These are phyloP conservation scores for Melanargia galathea DNA, from an alignment of 2,888 invertebrate species.

Conservation along the genomic window DNA sequence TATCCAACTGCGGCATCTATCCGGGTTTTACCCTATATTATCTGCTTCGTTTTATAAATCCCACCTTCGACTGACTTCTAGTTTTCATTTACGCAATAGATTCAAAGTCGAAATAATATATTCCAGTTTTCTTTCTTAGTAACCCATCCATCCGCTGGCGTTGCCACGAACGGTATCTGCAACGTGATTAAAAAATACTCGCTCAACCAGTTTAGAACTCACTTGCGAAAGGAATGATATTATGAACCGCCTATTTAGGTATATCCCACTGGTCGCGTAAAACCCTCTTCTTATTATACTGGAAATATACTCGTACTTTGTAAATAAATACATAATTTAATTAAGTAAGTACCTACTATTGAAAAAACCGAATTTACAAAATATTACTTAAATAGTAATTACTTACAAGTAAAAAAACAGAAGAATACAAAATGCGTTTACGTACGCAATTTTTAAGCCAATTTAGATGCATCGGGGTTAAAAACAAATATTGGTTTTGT, in stretches of 20 bases:
- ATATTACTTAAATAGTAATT: no score
- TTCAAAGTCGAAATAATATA: not conserved
- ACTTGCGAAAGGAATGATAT: conserved; percentile 19
- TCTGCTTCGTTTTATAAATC: no score
- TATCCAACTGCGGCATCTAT: no score
- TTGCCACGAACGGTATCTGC: conserved; percentile 20
- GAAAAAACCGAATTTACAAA: no score
- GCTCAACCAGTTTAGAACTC: conserved; percentile 22
- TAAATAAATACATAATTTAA: not conserved
- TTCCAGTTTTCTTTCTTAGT: conserved; percentile 9
- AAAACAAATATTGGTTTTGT: not conserved
- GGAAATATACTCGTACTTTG: conserved; percentile 12
- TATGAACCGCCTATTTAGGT: conserved; percentile 20
- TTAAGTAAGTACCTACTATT: no score
- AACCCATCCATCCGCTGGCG: conserved; percentile 6
- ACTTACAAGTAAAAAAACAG: no score
- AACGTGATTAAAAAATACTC: conserved; percentile 23
- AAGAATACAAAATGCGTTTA: not conserved
- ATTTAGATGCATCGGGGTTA: conserved; percentile 7
- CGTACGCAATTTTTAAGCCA: not conserved
- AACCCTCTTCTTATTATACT: conserved; percentile 5
- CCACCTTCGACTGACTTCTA: not conserved
- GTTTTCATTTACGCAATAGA: not conserved
- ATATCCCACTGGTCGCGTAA: not conserved
- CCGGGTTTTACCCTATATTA: no score